Evolutionary conservation across 2,888 invertebrate species (phyloP).

Genomic region (Aphodius granarius): DNA sequence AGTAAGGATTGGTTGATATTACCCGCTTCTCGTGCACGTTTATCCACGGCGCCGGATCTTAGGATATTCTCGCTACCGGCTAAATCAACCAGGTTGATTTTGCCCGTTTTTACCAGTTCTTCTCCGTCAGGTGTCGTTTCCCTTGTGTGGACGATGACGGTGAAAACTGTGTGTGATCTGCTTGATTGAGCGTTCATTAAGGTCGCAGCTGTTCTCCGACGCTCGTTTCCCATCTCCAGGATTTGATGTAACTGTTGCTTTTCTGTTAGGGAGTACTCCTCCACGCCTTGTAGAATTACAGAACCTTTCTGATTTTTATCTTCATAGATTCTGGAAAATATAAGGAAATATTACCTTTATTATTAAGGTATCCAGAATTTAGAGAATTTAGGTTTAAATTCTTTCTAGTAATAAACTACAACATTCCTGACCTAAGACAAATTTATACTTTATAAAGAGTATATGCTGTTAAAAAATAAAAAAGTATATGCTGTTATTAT

Average conservation of each 20-base stretch:
- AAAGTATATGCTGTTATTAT: too few species aligned
- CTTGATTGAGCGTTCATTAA: slow-evolving; percentile 94
- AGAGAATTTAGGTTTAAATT: too few species aligned
- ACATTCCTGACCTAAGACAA: too few species aligned
- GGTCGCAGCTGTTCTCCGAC: slow-evolving; percentile 88
- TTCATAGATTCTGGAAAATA: slow-evolving; percentile 64
- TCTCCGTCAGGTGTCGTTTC: slow-evolving; percentile 89
- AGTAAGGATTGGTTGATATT: slow-evolving; percentile 95
- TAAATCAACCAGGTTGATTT: slow-evolving; percentile 95
- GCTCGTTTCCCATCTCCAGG: slow-evolving; percentile 83
- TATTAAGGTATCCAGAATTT: too few species aligned
- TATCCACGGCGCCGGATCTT: slow-evolving; percentile 91
- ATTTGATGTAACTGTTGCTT: slow-evolving; percentile 88
- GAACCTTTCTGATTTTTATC: slow-evolving; percentile 82
- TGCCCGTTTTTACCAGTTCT: slow-evolving; percentile 91
- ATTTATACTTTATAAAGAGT: too few species aligned
- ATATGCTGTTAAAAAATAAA: too few species aligned
- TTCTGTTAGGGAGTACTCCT: slow-evolving; percentile 87
- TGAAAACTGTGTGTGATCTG: slow-evolving; percentile 95
- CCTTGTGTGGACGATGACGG: slow-evolving; percentile 89
- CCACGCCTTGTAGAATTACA: slow-evolving; percentile 88
- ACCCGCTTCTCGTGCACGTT: slow-evolving; percentile 87
- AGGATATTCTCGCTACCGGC: slow-evolving; percentile 98
- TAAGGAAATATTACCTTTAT: too few species aligned
- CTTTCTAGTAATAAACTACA: too few species aligned